Evolutionary conservation across 1,140 invertebrate genomes (phyloP).

Genomic region (Tetramorium alpestre): DNA sequence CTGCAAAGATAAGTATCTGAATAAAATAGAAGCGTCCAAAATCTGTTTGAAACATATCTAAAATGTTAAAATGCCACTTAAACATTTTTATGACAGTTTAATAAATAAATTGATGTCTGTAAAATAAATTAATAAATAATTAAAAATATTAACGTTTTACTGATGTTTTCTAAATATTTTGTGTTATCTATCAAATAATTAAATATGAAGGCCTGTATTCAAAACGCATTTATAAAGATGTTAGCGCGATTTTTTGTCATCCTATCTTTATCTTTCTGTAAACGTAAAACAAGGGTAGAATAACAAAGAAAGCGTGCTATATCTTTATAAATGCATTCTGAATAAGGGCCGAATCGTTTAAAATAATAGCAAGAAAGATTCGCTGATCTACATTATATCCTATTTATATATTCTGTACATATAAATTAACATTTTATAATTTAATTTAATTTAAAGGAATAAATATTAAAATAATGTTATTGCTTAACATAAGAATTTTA

Average conservation of each 20-base stretch:
- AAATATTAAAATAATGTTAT: not conserved
- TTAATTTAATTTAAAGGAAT: not conserved
- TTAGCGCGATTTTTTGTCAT: too few relatives aligned
- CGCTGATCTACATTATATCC: not conserved
- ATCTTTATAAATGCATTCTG: too few relatives aligned
- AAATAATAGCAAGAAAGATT: conserved; percentile 5
- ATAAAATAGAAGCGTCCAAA: not conserved
- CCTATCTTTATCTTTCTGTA: too few relatives aligned
- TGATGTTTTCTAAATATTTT: not conserved
- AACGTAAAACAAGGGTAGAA: too few relatives aligned
- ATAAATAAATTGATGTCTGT: not conserved
- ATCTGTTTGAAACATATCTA: not conserved
- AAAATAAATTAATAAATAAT: not conserved
- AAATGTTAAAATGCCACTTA: not conserved
- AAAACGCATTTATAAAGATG: too few relatives aligned
- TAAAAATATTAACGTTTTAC: not conserved
- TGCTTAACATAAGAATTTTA: conserved; percentile 64
- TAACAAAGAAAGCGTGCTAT: too few relatives aligned
- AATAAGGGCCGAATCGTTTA: not conserved
- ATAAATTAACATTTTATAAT: not conserved
- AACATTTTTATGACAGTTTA: not conserved
- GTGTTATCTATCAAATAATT: not conserved
- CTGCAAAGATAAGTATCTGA: not conserved
- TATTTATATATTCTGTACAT: too few relatives aligned
- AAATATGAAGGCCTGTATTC: not conserved